Evolutionary conservation across 2,888 invertebrate species (phyloP), one percentile per base, ranked within the genome.

Genomic region (Melieria picta): DNA sequence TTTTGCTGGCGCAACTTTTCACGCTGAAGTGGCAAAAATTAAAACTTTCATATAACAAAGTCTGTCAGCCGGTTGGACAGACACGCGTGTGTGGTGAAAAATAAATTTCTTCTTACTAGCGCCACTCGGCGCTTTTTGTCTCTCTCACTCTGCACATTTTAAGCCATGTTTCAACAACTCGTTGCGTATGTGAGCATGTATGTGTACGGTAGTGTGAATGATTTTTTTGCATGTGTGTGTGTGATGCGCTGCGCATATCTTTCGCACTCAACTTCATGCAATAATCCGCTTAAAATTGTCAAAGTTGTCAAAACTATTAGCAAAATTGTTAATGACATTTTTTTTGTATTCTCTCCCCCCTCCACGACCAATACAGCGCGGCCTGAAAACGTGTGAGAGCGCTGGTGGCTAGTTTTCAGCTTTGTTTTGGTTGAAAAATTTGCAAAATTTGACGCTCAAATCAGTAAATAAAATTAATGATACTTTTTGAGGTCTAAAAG

Each of bases 1-100:
- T 2, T 30, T 2, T 30, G 30, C 30, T 30, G 30, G 30, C 16
- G 16, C 16, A 30, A 3, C 6, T 52, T 7, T 52, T 5, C 11
- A 52, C 52, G 52, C 52, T 52, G 52, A 52, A 52, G 13, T 52
- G 52, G 52, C 52, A 52, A 52, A 52, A 52, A 52, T n/a, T 52
- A n/a, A 52, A 9, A 52, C 7, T 5, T 9, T 52, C 13, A 11
- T 52, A 50, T 11, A 50, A 50, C 50, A 11, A 30, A 50, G 50
- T 52, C 11, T 52, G 52, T 52, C 11, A 30, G 30, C 30, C 30
- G 16, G 16, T 16, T 16, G 16, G 2, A 16, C 16, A 16, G 16
- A 16, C 16, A 2, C 16, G 16, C 16, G 30, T 30, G 2, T 30
- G 30, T 30, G 30, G 30, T 3, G 30, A 30, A 30, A 30, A 30